Evolutionary conservation across 2,888 invertebrate genomes (phyloP).

Genomic region (Idaea dimidiata): DNA sequence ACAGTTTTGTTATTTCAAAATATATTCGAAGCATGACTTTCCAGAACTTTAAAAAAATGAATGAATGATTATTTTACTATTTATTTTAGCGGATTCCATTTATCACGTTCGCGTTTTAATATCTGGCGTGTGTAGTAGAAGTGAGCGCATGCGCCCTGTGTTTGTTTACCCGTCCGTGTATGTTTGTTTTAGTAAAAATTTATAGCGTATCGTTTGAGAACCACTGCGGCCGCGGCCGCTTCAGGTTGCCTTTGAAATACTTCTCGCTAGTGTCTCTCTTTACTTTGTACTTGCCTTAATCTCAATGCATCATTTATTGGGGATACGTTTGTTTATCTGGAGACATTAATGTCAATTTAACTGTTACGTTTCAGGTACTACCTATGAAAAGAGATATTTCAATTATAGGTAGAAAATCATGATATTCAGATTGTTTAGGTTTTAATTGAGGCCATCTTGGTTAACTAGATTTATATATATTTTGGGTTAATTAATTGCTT

Average conservation of each 20-base stretch:
- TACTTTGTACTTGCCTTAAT: slow-evolving; percentile 35
- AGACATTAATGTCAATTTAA: not conserved
- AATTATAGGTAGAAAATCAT: too few relatives aligned
- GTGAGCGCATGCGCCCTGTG: slow-evolving; percentile 47
- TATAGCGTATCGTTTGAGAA: slow-evolving; percentile 60
- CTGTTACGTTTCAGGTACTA: not conserved
- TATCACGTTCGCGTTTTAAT: slow-evolving; percentile 32
- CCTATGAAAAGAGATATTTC: not conserved
- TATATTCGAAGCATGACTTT: not conserved
- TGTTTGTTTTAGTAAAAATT: slow-evolving; percentile 73
- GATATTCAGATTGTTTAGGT: too few relatives aligned
- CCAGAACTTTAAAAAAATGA: not conserved
- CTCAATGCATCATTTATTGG: slow-evolving; percentile 4
- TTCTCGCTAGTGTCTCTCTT: slow-evolving; percentile 42
- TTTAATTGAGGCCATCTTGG: too few relatives aligned
- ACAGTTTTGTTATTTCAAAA: not conserved
- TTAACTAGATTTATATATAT: too few relatives aligned
- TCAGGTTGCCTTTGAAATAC: slow-evolving; percentile 52
- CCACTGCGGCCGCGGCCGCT: slow-evolving; percentile 40
- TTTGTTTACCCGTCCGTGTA: slow-evolving; percentile 55
- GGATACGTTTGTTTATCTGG: not conserved
- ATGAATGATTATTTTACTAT: not conserved
- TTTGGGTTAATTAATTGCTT: too few relatives aligned
- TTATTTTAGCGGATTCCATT: slow-evolving; percentile 12
- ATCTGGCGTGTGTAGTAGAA: slow-evolving; percentile 11